phyloP scores from a whole-genome alignment of 2,113 vertebrate species.

The Dipodomys ordii region DNA sequence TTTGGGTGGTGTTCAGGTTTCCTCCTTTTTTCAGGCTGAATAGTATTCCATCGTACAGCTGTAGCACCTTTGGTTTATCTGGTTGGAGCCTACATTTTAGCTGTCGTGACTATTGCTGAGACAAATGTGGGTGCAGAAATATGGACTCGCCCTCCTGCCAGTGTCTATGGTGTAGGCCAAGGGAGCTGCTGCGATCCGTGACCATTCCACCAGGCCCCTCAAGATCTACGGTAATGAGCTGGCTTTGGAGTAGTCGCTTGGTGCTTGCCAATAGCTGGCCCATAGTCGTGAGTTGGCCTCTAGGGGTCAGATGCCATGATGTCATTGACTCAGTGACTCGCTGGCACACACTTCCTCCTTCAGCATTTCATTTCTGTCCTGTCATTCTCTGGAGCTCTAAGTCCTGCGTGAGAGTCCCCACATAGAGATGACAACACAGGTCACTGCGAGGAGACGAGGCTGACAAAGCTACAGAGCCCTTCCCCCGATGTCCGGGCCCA shows the following conservation, averaged over 20 bases:
- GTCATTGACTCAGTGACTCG: background rate
- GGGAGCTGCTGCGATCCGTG: rapidly evolving
- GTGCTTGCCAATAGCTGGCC: rapidly evolving
- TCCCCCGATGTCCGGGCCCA: background rate
- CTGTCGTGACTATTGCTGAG: rapidly evolving
- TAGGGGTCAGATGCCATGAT: rapidly evolving
- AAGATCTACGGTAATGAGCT: rapidly evolving
- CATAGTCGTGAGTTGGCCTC: background rate
- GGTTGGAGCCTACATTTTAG: too few relatives aligned
- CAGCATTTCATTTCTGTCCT: too few relatives aligned
- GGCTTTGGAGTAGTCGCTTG: too few relatives aligned
- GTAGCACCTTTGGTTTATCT: rapidly evolving
- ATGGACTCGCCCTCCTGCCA: rapidly evolving
- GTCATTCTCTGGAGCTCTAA: background rate
- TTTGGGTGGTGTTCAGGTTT: rapidly evolving
- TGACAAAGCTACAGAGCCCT: background rate
- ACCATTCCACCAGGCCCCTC: background rate
- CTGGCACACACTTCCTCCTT: rapidly evolving
- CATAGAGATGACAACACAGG: background rate
- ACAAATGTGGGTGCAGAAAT: rapidly evolving
- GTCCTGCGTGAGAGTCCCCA: background rate
- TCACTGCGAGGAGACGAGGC: rapidly evolving
- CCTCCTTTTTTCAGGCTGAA: background rate
- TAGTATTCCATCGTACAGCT: rapidly evolving
- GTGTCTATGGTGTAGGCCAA: rapidly evolving